phyloP scores from a whole-genome alignment of 2,113 vertebrate genomes.

The Chlamydotis undulata region DNA sequence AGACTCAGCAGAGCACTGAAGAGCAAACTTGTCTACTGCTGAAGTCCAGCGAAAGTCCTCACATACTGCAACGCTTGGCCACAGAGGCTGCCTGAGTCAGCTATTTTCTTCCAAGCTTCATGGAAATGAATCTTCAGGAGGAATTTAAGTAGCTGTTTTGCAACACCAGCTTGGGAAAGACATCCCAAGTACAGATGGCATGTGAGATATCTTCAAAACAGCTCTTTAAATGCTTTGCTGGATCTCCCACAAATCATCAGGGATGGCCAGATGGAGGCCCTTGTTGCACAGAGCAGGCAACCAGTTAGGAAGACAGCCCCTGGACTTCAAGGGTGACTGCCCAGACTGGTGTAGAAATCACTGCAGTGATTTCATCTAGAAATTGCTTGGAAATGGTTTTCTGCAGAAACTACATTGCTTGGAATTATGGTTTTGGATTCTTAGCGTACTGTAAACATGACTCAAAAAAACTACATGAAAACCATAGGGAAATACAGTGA shows the following conservation, averaged over 20 bases:
- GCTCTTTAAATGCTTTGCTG: slow-evolving; percentile 10
- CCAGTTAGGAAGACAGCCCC: not conserved
- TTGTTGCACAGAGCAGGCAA: not conserved
- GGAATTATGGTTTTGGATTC: not conserved
- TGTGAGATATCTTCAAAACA: slow-evolving; percentile 1
- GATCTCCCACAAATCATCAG: slow-evolving; percentile 30
- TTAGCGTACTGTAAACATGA: not conserved
- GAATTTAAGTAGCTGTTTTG: slow-evolving; percentile 56
- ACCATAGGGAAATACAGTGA: not conserved
- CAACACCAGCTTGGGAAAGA: slow-evolving; percentile 62
- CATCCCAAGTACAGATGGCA: slow-evolving; percentile 50
- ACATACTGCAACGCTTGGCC: not conserved
- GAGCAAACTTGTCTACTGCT: not conserved
- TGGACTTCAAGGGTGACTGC: not conserved
- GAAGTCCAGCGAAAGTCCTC: not conserved
- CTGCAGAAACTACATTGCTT: not conserved
- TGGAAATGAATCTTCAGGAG: slow-evolving; percentile 46
- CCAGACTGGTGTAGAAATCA: slow-evolving; percentile 31
- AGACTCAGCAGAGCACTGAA: not conserved
- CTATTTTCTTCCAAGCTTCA: slow-evolving; percentile 24
- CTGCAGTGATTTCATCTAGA: not conserved
- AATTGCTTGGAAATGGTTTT: not conserved
- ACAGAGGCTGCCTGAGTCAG: slow-evolving; percentile 20
- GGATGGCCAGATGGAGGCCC: not conserved
- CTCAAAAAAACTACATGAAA: not conserved